Conservation (phyloP, 2,797 vertebrate genomes). For the Crotalus adamanteus region DNA sequence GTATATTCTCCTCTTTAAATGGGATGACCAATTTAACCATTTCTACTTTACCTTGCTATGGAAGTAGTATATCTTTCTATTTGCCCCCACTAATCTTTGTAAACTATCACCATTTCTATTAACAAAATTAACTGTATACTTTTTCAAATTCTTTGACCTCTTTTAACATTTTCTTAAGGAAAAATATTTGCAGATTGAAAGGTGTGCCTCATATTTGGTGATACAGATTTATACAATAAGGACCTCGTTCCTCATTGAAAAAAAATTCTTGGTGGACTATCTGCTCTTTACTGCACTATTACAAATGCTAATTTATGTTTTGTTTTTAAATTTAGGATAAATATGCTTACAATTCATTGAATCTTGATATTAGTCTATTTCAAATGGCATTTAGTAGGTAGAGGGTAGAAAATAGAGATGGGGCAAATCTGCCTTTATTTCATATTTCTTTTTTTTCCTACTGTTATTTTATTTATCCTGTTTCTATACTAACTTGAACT, state of each 20-base stretch:
- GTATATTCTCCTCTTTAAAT: too few relatives aligned
- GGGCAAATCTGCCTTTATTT: background rate
- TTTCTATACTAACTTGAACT: background rate
- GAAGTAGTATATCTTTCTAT: too few relatives aligned
- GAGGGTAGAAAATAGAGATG: background rate
- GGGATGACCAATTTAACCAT: too few relatives aligned
- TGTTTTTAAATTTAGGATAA: background rate
- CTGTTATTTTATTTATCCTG: background rate
- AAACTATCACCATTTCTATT: too few relatives aligned
- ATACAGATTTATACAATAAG: constrained; percentile 38
- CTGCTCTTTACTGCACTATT: background rate
- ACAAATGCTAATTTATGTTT: constrained; percentile 27
- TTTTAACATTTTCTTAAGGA: background rate
- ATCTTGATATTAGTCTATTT: background rate
- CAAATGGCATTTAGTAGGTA: background rate
- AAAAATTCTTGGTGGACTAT: constrained; percentile 42
- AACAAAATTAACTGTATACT: too few relatives aligned
- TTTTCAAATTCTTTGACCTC: too few relatives aligned
- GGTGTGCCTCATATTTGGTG: constrained; percentile 56
- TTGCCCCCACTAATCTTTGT: too few relatives aligned
- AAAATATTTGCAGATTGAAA: constrained; percentile 64
- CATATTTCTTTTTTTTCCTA: background rate
- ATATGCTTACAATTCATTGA: background rate
- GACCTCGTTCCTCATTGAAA: constrained; percentile 36
- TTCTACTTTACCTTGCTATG: too few relatives aligned